These are phyloP conservation scores for Echinarachnius parma DNA, from an alignment of 53 echinoderm and acorn worm species.

Conservation along the genomic window DNA sequence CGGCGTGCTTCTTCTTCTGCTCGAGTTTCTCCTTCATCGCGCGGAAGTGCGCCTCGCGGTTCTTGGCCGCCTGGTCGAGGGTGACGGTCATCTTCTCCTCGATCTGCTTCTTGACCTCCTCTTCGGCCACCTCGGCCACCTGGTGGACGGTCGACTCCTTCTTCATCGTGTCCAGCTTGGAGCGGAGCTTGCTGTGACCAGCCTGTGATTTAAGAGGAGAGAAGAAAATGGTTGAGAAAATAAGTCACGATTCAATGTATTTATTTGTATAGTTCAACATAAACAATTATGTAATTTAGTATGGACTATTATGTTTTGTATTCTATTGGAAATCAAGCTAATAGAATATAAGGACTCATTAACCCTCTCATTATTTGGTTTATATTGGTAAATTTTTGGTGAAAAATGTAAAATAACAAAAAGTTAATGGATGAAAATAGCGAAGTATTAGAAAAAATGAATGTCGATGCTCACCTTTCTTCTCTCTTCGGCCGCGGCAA, in stretches of 20 bases:
- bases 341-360: no score
- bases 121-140: conserved; percentile 57
- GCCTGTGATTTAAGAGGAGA: no score
- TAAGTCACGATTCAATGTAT: no score
- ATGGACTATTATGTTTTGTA: no score
- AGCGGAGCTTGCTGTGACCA: conserved; percentile 75
- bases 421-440: background rate
- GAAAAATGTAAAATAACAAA: background rate
- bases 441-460: background rate
- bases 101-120: conserved; percentile 59
- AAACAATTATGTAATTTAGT: no score
- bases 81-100: conserved; percentile 47
- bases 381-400: no score
- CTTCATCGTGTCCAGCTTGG: conserved; percentile 69
- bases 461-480: conserved; percentile 54
- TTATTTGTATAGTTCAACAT: no score
- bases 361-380: no score
- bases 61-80: conserved; percentile 66
- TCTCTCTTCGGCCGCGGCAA: conserved; percentile 83
- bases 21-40: conserved; percentile 64
- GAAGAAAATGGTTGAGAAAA: no score
- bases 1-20: conserved; percentile 76
- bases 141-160: conserved; percentile 82
- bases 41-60: conserved; percentile 73
- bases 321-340: no score